Evolutionary conservation across 2,888 invertebrate genomes (phyloP).

Genomic region (Cerastis leucographa): DNA sequence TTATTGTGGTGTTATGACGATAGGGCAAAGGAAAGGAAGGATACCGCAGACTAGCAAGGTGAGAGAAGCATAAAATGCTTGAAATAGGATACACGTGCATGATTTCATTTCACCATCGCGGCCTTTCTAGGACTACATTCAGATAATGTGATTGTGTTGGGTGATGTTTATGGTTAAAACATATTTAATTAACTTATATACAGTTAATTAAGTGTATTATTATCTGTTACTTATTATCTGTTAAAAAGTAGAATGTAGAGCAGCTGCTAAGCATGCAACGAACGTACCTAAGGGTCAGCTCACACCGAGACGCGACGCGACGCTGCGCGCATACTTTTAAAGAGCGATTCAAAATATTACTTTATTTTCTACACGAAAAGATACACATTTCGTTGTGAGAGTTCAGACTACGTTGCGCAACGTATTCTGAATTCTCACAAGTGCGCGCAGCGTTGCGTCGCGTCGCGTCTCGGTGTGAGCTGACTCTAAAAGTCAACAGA

Average conservation of each 20-base stretch:
- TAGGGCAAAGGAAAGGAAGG: constrained; percentile 66
- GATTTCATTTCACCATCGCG: constrained; percentile 23
- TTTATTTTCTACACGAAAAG: too few species aligned
- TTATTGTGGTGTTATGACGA: constrained; percentile 73
- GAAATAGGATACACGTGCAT: constrained; percentile 30
- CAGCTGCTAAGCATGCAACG: constrained; percentile 38
- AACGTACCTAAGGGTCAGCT: too few species aligned
- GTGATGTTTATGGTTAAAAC: not conserved
- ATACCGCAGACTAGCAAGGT: constrained; percentile 48
- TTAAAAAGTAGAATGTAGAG: constrained; percentile 25
- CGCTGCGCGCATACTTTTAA: too few species aligned
- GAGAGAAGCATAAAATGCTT: constrained; percentile 35
- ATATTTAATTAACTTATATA: constrained; percentile 7
- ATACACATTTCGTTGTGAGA: too few species aligned
- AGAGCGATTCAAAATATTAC: too few species aligned
- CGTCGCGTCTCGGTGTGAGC: too few species aligned
- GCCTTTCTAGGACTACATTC: constrained; percentile 6
- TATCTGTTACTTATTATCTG: constrained; percentile 14
- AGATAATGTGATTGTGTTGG: constrained; percentile 12
- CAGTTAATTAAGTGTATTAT: not conserved
- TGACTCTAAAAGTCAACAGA: constrained; percentile 36
- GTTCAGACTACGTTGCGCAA: too few species aligned
- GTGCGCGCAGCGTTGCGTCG: too few species aligned
- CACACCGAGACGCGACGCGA: too few species aligned
- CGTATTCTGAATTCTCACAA: too few species aligned